Base-by-base conservation (phyloP, 2,888 invertebrate genomes). In the Brachynemurus nebulosus region DNA sequence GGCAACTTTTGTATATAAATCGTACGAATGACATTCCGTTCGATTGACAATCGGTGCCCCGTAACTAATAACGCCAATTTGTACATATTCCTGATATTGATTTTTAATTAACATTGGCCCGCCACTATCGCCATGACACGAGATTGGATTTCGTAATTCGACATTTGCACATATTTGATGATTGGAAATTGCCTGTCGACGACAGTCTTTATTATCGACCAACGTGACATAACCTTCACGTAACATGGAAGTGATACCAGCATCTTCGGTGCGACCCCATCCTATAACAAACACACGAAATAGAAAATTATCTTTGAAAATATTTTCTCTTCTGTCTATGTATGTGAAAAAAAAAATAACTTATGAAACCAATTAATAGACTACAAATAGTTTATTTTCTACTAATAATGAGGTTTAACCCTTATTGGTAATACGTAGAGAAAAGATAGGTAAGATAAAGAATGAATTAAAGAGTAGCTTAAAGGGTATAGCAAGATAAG, bases 151-250 rank as follows among this genome's bases (percentile, higher is more conserved):
- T 9, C 18, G 12, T 37, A 12, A 12, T 17, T 37, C 37, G 2
- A 37, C 20, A 37, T 37, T 37, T 20, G 37, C 19, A 37, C 37
- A 37, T 19, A 37, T 37, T 37, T 37, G 37, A 20, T 37, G 37
- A 11, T 18, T 19, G 12, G 37, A 37, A 19, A 37, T 37, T 2
- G 20, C 19, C 20, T 37, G 37, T 17, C 37, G 37, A 2, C 19
- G 19, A 37, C 37, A 37, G 18, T 20, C 18, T 21, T 20, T 37
- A 12, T 37, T 37, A 20, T 37, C 37, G 20, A 37, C 18, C 12
- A 37, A n/a, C 20, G 37, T 18, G 6, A 37, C 20, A 20, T 37
- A 16, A 19, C 19, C 20, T 20, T 37, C 20, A 6, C 37, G 19
- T n/a, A 37, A 21, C 20, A n/a, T 37, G 2, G 19, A 19, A 12